Evolutionary conservation across 1,140 invertebrate genomes (phyloP), one percentile per base, ranked within the genome.

Genomic region (Tachypleus tridentatus): DNA sequence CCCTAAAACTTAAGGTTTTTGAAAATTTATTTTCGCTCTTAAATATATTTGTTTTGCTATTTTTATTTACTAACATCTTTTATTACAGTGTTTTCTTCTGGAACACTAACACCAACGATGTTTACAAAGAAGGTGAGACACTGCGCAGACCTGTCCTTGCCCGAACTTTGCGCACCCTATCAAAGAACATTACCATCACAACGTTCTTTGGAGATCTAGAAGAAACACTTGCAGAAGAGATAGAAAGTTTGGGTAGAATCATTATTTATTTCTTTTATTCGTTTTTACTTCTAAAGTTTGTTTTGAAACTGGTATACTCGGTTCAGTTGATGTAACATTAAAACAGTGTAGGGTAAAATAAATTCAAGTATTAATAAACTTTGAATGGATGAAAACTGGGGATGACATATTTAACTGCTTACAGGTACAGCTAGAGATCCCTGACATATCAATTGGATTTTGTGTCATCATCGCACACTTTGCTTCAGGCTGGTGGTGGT

Each of bases 1-100:
- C 29, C 2, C 29, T 29, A 29, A 29, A 29, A 29, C 2, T 29
- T 29, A 29, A 29, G 0, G 29, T 2, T 29, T 29, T 29, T 29
- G 29, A 29, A 29, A 2, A 29, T 0, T 29, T 29, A 29, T 29
- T 29, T 29, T 29, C 29, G 29, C 29, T 29, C 29, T 29, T 29
- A 29, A 29, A 29, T 29, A 29, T 29, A 29, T 58, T 58, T 11
- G 7, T 58, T 86, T 29, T 29, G 29, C 29, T 29, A 29, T 29
- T 29, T 29, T 29, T 29, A 29, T 29, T 29, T 29, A 29, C 29
- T 29, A 29, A 29, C 29, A 7, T 7, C 56, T 8, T 48, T 80
- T 82, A 47, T 59, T 61, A 47, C 71, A 80, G 50, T 75, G 84
- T 0, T 87, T 58, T 72, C 6, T 79, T 77, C 53, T 70, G 76